phyloP scores from a whole-genome alignment of 2,113 vertebrate genomes.

The Pandion haliaetus region DNA sequence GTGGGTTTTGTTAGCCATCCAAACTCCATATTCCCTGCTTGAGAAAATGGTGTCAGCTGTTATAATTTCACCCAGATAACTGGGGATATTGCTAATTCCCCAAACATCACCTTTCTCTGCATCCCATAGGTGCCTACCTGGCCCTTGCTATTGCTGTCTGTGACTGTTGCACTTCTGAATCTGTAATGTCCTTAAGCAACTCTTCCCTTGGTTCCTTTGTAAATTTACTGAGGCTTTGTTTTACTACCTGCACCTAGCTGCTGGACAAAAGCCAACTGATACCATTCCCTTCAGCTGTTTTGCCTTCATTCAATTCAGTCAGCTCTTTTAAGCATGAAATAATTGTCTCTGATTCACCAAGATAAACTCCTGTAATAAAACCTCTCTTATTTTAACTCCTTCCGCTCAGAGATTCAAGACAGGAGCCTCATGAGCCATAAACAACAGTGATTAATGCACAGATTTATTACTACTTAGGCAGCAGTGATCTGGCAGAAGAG shows the following conservation, averaged over 20 bases:
- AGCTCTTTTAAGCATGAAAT: conserved; percentile 35
- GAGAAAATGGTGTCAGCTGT: neutral
- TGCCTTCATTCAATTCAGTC: neutral
- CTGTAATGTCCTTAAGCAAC: neutral
- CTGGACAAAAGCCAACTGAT: conserved; percentile 7
- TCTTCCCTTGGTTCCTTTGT: neutral
- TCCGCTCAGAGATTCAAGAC: neutral
- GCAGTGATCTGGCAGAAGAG: neutral
- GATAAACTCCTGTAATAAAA: neutral
- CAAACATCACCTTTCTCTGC: neutral
- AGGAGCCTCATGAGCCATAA: neutral
- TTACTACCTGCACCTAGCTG: neutral
- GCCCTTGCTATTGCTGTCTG: neutral
- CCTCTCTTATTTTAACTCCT: neutral
- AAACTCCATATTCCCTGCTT: neutral
- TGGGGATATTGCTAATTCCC: neutral
- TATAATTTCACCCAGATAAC: neutral
- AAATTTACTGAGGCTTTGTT: neutral
- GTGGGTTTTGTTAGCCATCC: neutral
- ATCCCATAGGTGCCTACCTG: neutral
- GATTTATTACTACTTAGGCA: neutral
- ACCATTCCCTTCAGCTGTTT: neutral
- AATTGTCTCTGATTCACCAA: neutral
- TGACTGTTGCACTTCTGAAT: neutral
- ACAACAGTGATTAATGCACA: neutral